A percentile compares a stretch with the other conserved stretches of the same genome.
phyloP scores from a whole-genome alignment of 2,888 invertebrate species.

The Lysandra bellargus region DNA sequence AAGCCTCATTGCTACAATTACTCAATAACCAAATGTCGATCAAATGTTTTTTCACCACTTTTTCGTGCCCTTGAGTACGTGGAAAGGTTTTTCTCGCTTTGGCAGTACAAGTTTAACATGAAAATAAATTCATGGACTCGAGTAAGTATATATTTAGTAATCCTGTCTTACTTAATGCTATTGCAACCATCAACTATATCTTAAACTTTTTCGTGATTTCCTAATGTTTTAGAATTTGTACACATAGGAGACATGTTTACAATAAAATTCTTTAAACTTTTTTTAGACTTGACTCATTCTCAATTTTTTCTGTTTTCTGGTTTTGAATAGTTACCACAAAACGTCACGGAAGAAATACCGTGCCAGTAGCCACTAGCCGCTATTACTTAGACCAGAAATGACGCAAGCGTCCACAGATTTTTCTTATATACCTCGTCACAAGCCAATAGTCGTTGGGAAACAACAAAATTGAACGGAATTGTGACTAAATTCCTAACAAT shows the following conservation, averaged over 20 bases:
- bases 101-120: background rate
- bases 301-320: background rate
- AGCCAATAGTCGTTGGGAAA: slow-evolving; percentile 27
- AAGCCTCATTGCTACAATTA: slow-evolving; percentile 40
- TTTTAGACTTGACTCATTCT: background rate
- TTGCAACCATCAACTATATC: too few species aligned
- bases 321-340: background rate
- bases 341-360: background rate
- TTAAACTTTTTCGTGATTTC: too few species aligned
- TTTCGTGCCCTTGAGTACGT: slow-evolving; percentile 12
- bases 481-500: background rate
- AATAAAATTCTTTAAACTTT: background rate
- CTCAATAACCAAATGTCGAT: slow-evolving; percentile 37
- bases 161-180: too few species aligned
- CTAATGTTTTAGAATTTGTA: too few species aligned
- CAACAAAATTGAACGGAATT: slow-evolving; percentile 8
- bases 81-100: slow-evolving; percentile 2
- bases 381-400: slow-evolving; percentile 27
- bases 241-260: background rate
- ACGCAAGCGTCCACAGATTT: slow-evolving; percentile 30
- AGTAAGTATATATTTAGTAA: too few species aligned
- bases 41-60: slow-evolving; percentile 26
- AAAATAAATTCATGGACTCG: too few species aligned
- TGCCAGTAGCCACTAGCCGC: background rate
- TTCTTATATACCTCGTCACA: slow-evolving; percentile 36